Evolutionary conservation across 2,888 invertebrate species (phyloP), one percentile per base, ranked within the genome.

Genomic region (Nycteola revayana): DNA sequence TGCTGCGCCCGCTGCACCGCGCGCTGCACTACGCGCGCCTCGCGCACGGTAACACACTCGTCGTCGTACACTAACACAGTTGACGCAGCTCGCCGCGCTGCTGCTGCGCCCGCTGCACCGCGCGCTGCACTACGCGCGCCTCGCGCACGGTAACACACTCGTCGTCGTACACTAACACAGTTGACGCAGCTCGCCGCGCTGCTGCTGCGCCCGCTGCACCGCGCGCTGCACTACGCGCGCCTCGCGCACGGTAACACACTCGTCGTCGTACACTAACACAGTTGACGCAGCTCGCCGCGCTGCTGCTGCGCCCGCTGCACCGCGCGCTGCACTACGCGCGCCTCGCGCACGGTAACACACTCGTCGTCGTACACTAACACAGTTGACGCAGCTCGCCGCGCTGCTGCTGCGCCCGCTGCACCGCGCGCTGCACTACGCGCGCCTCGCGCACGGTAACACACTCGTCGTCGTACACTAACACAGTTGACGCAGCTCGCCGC

Each of bases 21-120:
- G 96, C 96, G 81, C 93, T 94, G 73, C 95, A 89, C 91, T 54
- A 89, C 96, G 61, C n/a, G n/a, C n/a, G n/a, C n/a, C n/a, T n/a
- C n/a, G n/a, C n/a, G n/a, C n/a, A n/a, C n/a, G n/a, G n/a, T n/a
- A n/a, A 81, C 96, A 43, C 93, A 5, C 34, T 73, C 85, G 96
- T 44, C 96, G 96, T n/a, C 83, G 97, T 30, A n/a, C 94, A 94
- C 27, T 92, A 93, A 39, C 9, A 24, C 4, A n/a, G n/a, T n/a
- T n/a, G n/a, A n/a, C n/a, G n/a, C n/a, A n/a, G n/a, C n/a, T n/a
- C 9, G 9, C 4, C 24, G 93, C 96, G 66, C 88, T 96, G 11
- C 82, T 96, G 44, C 93, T 96, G 41, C 95, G 96, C 73, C 96
- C 96, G 2, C 83, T 95, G n/a, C 94, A 96, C 77, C 90, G 96